These are phyloP conservation scores for Smithornis capensis DNA, from an alignment of 2,113 vertebrate species.

Conservation along the genomic window DNA sequence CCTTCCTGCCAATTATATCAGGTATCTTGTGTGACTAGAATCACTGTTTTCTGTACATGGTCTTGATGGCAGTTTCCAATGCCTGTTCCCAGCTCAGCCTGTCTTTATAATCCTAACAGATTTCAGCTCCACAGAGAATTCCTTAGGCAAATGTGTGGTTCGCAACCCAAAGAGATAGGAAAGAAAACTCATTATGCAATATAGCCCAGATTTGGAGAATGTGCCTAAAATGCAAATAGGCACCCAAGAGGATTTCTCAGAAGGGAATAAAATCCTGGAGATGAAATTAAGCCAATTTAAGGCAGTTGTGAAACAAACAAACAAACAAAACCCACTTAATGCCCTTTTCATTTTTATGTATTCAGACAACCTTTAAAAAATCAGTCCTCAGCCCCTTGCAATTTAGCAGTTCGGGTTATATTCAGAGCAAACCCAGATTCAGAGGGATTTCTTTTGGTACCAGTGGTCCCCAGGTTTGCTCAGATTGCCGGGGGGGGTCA, in stretches of 20 bases:
- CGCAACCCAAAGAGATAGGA: slow-evolving; percentile 12
- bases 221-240: neutral
- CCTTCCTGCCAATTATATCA: slow-evolving; percentile 50
- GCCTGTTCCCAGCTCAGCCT: slow-evolving; percentile 29
- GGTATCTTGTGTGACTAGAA: slow-evolving; percentile 63
- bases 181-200: neutral
- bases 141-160: neutral
- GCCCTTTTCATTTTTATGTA: neutral
- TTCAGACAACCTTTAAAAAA: neutral
- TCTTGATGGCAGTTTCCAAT: slow-evolving; percentile 54
- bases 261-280: neutral
- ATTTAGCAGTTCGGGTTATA: neutral
- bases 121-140: slow-evolving; percentile 29
- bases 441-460: neutral
- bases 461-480: neutral
- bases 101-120: slow-evolving; percentile 40
- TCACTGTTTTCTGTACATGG: slow-evolving; percentile 59
- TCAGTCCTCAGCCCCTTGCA: neutral
- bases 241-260: neutral
- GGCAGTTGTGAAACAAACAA: neutral
- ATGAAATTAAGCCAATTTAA: neutral
- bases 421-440: neutral
- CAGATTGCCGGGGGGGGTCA: neutral
- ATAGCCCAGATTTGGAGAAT: neutral
- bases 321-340: neutral